Base-by-base conservation (phyloP, 2,113 vertebrate genomes). In the Microcebus griseorufus region DNA sequence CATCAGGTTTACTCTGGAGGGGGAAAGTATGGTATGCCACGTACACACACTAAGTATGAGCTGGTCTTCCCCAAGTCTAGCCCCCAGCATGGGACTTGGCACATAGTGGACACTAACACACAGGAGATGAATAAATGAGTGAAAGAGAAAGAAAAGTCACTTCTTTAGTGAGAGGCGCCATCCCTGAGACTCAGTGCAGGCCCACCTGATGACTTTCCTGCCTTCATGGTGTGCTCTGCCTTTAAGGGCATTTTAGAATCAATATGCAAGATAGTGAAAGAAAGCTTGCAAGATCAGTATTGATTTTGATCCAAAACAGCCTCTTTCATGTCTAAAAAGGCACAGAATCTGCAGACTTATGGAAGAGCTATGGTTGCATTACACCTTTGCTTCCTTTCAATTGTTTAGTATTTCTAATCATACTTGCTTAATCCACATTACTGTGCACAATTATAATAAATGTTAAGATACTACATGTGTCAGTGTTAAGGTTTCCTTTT, bases 391-490 rank as follows among this genome's bases (percentile, higher is more conserved):
- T 97, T 83, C 90, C 75, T 96, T 85, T 83, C 69, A 82, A n/a
- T 95, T 92, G 83, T 64, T 91, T 96, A 51, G 29, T 70, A 39
- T 91, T 94, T 92, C 73, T 83, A 96, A 86, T 91, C 96, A 78
- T 69, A 86, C 64, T 95, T 96, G 70, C 85, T 96, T 97, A 91
- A 94, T n/a, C 64, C 39, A 69, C 51, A 82, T 55, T 81, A 90
- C 73, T 78, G 86, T 93, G 75, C n/a, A 79, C 79, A 86, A 55
- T 93, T 67, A 86, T 45, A 98, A 98, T 97, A 98, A 98, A 97
- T 91, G 67, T 65, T 96, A 92, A 95, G 93, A n/a, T 91, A 85
- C 62, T 89, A 79, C 29, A 83, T 14, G 23, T 65, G 48, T 84
- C 91, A 64, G 5, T 94, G 83, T 90, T 83, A 70, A 95, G 18